Evolutionary conservation across 2,113 vertebrate species (phyloP), one percentile per base, ranked within the genome.

Genomic region (Crypturellus undulatus): DNA sequence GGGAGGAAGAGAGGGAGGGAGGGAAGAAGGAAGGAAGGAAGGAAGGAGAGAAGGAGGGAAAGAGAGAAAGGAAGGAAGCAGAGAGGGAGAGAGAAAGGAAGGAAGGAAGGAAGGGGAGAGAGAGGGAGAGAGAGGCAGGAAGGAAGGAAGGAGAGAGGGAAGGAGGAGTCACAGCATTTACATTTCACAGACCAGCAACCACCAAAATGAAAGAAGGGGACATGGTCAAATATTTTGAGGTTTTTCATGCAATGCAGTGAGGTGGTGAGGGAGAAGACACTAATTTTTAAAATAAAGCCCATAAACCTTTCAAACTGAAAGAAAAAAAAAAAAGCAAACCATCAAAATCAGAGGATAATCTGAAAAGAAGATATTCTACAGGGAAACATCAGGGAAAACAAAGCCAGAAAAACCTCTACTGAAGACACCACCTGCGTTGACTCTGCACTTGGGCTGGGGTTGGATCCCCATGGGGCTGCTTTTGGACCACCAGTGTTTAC

Each of bases 401-500:
- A 97, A 97, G 93, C 68, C 80, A 95, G 89, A 96, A 96, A 97
- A 98, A 97, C 96, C 97, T 98, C 97, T 96, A 85, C 97, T 32
- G 95, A 97, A 97, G 97, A 98, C 99, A 99, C 99, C 98, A 99
- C 99, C 99, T 99, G 99, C 98, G 98, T 98, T 98, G 99, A 97
- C 96, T 99, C 99, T 98, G 99, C 98, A 98, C 99, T 98, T 97
- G 99, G 99, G 97, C 98, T 99, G 97, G 99, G 99, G 98, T 99
- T 99, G 98, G 99, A 98, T 98, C 99, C 99, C 99, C 99, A 99
- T 98, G 99, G 99, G 98, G 98, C 98, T 97, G 99, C 98, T 98
- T 99, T 99, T 98, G 99, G 98, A 98, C 99, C 99, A 98, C 99
- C 99, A 98, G 99, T 99, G 99, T 99, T 99, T 98, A 99, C 99